Evolutionary conservation across 2,888 invertebrate species (phyloP), one percentile per base, ranked within the genome.

Genomic region (Drosophila merina): DNA sequence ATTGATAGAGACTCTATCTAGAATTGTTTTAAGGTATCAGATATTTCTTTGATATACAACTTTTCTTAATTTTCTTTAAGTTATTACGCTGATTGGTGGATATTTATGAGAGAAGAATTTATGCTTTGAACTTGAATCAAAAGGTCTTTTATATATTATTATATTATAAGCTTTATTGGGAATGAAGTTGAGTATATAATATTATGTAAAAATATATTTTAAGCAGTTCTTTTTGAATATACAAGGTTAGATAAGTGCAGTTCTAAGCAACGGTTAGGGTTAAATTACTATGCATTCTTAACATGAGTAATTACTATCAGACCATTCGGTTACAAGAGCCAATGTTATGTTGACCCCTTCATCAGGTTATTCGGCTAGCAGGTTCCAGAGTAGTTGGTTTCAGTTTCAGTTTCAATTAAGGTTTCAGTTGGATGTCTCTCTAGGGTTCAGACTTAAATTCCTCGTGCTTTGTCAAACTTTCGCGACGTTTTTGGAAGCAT

Each of bases 301-400:
- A 73, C 82, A 87, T 81, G 66, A 77, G 81, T 83, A 86, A 86
- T 60, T 67, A 44, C 57, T 77, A 86, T 84, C 84, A 84, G 84
- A 88, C 84, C 84, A 75, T 88, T 82, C 51, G 66, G 88, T 84
- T 84, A 51, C 88, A 76, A 59, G 76, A 74, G 58, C 69, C 66
- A 56, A 74, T 66, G 56, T 44, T 3, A 26, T 31, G 66, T 69
- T 72, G 4, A 63, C 78, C 58, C 82, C 82, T 57, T 80, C 56
- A 54, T 87, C 87, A 83, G 87, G 79, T 85, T 87, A 64, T 59
- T 72, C 58, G 26, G 38, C 54, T 77, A 68, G 57, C 70, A 73
- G 72, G 47, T 73, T 55, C 5, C 57, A 57, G 25, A 64, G 59
- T 52, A 60, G 45, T 40, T 8, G 42, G 26, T 44, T 58, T 38